These are phyloP conservation scores for Ictalurus furcatus DNA, from an alignment of 2,113 vertebrate species.

Conservation along the genomic window DNA sequence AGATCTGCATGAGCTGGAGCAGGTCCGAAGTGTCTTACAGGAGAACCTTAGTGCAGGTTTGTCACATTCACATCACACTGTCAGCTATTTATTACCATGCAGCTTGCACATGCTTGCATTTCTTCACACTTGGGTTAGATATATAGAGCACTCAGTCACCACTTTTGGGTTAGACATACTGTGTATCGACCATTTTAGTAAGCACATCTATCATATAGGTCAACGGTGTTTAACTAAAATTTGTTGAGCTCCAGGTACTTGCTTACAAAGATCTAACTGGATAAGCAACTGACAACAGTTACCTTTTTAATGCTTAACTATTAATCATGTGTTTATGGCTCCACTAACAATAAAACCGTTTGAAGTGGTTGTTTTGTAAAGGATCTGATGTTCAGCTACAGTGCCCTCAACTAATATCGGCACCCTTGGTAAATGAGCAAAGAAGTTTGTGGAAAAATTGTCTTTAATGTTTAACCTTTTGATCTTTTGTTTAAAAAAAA, in stretches of 20 bases:
- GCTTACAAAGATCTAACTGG: neutral
- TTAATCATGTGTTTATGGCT: neutral
- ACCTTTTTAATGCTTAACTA: neutral
- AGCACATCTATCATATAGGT: neutral
- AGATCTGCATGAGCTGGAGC: constrained; percentile 83
- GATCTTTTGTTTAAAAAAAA: too few species aligned
- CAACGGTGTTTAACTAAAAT: neutral
- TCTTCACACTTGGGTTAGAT: constrained; percentile 2
- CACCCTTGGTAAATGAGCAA: too few species aligned
- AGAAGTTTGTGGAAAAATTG: too few species aligned
- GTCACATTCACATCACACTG: constrained; percentile 17
- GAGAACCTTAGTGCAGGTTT: constrained; percentile 87
- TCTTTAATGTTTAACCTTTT: too few species aligned
- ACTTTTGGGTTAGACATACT: neutral
- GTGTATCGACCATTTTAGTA: neutral
- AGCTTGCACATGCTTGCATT: neutral
- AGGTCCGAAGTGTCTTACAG: constrained; percentile 78
- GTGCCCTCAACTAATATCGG: too few species aligned
- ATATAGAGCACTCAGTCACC: too few species aligned
- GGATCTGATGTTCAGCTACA: neutral
- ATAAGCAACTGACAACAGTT: neutral
- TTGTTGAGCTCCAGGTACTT: neutral
- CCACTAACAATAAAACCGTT: neutral
- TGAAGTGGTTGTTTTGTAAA: neutral
- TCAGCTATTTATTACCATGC: neutral